Evolutionary conservation across 2,888 invertebrate species (phyloP).

Genomic region (Antheraea assamensis): DNA sequence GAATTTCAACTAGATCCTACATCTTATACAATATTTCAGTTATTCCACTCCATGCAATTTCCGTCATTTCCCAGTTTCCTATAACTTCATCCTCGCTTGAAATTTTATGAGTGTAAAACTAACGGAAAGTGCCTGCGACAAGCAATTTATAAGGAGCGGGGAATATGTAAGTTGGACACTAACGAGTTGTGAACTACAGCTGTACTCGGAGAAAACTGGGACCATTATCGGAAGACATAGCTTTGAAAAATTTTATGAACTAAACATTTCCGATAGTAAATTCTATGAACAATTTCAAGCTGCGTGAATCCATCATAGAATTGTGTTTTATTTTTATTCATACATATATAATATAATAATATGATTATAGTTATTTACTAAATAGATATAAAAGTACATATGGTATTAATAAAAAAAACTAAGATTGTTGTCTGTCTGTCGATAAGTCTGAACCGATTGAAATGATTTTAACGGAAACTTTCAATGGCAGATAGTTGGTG

Average conservation of each 20-base stretch:
- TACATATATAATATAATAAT: too few species aligned
- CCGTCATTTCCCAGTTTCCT: conserved; percentile 15
- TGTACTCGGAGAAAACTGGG: conserved; percentile 27
- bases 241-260: background rate
- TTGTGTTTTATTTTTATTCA: too few species aligned
- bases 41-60: background rate
- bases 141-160: conserved; percentile 39
- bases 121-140: conserved; percentile 38
- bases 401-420: too few species aligned
- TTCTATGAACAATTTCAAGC: background rate
- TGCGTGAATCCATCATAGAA: too few species aligned
- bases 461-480: too few species aligned
- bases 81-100: conserved; percentile 23
- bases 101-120: conserved; percentile 32
- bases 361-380: too few species aligned
- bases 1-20: background rate
- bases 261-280: conserved; percentile 9
- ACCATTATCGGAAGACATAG: conserved; percentile 42
- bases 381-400: too few species aligned
- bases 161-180: conserved; percentile 36
- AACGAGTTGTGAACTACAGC: conserved; percentile 47
- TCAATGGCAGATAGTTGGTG: too few species aligned
- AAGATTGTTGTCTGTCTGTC: too few species aligned
- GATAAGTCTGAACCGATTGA: too few species aligned
- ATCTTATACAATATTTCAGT: background rate